phyloP scores from a whole-genome alignment of 2,797 vertebrate genomes.

The Catamblyrhynchus diadema region DNA sequence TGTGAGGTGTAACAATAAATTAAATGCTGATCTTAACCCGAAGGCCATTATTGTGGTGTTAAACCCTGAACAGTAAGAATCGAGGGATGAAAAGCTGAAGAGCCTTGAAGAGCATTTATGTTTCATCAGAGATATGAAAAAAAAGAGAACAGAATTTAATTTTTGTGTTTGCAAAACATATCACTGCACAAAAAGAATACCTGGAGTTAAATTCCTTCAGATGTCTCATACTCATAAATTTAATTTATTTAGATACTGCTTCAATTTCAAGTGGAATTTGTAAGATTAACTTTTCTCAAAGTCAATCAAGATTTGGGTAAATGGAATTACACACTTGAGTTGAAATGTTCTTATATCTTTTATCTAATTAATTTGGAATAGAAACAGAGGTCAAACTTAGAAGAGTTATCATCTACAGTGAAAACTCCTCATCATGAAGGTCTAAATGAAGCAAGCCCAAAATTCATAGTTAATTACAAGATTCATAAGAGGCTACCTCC shows the following conservation, averaged over 20 bases:
- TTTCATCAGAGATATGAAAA: not conserved
- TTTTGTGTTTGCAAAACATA: not conserved
- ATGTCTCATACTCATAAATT: not conserved
- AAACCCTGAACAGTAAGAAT: not conserved
- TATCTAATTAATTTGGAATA: not conserved
- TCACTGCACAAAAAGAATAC: not conserved
- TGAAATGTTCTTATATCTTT: not conserved
- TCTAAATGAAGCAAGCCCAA: not conserved
- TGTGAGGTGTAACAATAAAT: not conserved
- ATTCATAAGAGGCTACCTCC: not conserved
- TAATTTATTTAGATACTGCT: not conserved
- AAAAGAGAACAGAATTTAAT: not conserved
- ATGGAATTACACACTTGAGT: not conserved
- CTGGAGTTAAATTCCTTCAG: not conserved
- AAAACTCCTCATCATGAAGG: not conserved
- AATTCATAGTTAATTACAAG: conserved; percentile 4
- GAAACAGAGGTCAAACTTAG: not conserved
- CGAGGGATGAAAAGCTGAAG: not conserved
- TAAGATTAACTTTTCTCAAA: not conserved
- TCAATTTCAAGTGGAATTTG: not conserved
- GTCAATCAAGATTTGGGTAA: not conserved
- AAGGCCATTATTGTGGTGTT: not conserved
- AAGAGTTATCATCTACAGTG: not conserved
- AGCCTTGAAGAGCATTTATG: not conserved
- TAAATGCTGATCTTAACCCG: not conserved